These are phyloP conservation scores for Cryptotermes secundus DNA, from an alignment of 1,140 invertebrate genomes.

Conservation along the genomic window DNA sequence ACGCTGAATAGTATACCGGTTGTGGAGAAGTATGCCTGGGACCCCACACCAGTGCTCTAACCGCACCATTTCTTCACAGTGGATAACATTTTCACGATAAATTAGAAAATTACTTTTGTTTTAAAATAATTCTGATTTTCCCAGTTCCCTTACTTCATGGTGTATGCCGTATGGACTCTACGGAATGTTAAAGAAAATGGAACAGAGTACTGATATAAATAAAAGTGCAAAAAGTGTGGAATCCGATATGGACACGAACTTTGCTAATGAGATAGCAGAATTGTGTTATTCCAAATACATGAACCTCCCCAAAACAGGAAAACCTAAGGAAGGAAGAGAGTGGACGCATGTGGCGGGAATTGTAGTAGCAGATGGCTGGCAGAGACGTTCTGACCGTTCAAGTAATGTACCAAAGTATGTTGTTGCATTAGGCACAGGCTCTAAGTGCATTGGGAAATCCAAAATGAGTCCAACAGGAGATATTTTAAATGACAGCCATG, in stretches of 20 bases:
- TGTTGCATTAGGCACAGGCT: constrained; percentile 82
- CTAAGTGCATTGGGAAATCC: constrained; percentile 82
- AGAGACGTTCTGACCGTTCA: background rate
- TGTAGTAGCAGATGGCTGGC: constrained; percentile 50
- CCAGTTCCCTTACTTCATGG: too few relatives aligned
- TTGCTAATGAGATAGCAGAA: constrained; percentile 54
- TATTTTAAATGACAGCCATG: constrained; percentile 86
- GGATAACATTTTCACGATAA: too few relatives aligned
- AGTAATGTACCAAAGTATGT: constrained; percentile 53
- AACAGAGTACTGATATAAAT: background rate
- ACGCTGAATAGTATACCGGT: constrained; percentile 48
- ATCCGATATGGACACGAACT: background rate
- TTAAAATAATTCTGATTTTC: too few relatives aligned
- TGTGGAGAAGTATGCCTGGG: constrained; percentile 68
- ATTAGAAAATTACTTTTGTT: too few relatives aligned
- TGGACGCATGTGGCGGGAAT: constrained; percentile 84
- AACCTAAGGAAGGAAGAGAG: constrained; percentile 66
- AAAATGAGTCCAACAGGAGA: constrained; percentile 67
- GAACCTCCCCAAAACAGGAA: constrained; percentile 74
- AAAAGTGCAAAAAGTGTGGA: background rate
- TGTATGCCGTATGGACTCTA: too few relatives aligned
- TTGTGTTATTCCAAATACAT: constrained; percentile 62
- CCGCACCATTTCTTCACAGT: background rate
- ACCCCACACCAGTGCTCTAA: constrained; percentile 54
- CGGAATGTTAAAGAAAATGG: too few relatives aligned